Base-by-base conservation (phyloP, 2,797 vertebrate species). In the Sebastes nivosus region DNA sequence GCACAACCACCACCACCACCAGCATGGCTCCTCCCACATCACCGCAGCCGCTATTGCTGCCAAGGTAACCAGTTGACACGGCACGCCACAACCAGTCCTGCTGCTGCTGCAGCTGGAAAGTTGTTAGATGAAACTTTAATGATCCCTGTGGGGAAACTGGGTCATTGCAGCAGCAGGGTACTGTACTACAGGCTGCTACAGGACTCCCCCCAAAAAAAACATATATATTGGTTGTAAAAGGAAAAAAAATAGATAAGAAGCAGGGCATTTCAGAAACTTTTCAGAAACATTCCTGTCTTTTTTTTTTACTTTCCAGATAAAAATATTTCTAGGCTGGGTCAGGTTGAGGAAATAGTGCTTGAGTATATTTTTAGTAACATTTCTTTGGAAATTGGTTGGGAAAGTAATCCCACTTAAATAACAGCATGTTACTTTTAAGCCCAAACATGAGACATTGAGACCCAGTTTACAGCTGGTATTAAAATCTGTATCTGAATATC, bases 21-120 rank as follows among this genome's bases (percentile, higher is more conserved):
- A 95, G 88, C 94, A 94, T 3, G 92, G 93, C 84, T 95, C 95
- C 83, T 94, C 95, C 79, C 95, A 96, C 92, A 99, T 99, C 95
- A 99, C 98, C 16, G 97, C 98, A 83, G 98, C 98, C 59, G 97
- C 97, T 68, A 98, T 99, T 79, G 98, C 98, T 93, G 98, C 98
- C 86, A 99, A 99, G 97, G 98, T 99, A 93, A 91, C 67, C 25
- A 2, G 42, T 20, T 4, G 20, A 20, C 38, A 16, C 58, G 72
- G 75, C 34, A 3, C 22, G 4, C 9, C 4, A 42, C 24, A 24
- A 70, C 42, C 25, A 38, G 27, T 8, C 42, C 63, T 30, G 73
- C 66, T 50, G 72, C 67, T 12, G 54, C 71, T 63, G 60, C 60
- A 67, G 71, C 65, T 67, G 61, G 67, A 77, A 73, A 71, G 32